Conservation (phyloP, 2,797 vertebrate genomes). For the Artibeus jamaicensis region DNA sequence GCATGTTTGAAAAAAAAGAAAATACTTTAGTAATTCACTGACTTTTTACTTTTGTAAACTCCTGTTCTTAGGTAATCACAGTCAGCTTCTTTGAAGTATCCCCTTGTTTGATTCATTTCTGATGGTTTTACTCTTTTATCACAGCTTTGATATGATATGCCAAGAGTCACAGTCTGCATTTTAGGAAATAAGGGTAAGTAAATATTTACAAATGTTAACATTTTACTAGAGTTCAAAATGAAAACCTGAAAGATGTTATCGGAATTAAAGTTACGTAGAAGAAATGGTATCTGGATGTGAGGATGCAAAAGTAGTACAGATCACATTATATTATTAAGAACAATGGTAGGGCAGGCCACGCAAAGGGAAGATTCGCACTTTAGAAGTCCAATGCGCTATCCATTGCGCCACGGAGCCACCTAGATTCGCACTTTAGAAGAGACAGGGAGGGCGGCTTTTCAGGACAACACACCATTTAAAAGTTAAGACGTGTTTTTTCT, state of each 20-base stretch:
- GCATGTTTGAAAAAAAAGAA: not conserved
- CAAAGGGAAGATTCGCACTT: too few species aligned
- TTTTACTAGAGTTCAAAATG: not conserved
- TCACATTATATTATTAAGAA: not conserved
- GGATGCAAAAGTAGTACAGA: not conserved
- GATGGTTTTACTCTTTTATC: not conserved
- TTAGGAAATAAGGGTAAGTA: not conserved
- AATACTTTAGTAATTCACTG: not conserved
- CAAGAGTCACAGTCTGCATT: not conserved
- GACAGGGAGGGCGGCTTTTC: not conserved
- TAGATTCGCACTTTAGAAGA: not conserved
- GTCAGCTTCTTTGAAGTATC: not conserved
- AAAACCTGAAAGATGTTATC: not conserved
- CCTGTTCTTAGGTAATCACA: not conserved
- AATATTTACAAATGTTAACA: not conserved
- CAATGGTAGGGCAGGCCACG: too few species aligned
- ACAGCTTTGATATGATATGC: not conserved
- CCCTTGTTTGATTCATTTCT: not conserved
- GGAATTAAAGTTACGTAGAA: not conserved
- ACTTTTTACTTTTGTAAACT: not conserved
- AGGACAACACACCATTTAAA: not conserved
- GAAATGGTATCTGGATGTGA: not conserved
- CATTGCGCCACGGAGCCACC: too few species aligned
- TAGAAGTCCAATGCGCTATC: too few species aligned
- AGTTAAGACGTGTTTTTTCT: not conserved